Conservation (phyloP, 2,113 vertebrate genomes). For the Probosciger aterrimus region DNA sequence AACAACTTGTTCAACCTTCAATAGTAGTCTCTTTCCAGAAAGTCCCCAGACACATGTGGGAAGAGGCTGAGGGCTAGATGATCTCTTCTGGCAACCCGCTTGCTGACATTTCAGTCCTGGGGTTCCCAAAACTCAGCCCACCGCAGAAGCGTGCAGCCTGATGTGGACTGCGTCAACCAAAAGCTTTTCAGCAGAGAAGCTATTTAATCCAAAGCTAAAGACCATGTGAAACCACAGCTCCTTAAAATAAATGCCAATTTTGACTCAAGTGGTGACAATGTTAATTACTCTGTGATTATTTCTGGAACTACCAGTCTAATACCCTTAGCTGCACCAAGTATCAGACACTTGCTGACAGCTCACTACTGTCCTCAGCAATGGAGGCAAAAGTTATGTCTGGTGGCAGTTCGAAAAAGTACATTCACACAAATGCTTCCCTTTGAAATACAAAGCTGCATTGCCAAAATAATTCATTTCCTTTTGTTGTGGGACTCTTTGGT, state of each 20-base stretch:
- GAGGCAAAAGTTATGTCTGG: neutral
- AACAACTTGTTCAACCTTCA: neutral
- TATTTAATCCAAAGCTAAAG: neutral
- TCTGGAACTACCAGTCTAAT: neutral
- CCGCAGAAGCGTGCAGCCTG: neutral
- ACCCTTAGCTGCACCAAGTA: neutral
- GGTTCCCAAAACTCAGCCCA: neutral
- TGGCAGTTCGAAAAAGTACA: neutral
- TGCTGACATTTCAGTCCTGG: neutral
- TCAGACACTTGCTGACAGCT: neutral
- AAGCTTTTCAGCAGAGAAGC: neutral
- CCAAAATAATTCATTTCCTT: neutral
- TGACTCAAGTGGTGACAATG: neutral
- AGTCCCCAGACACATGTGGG: neutral
- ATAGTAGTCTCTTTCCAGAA: neutral
- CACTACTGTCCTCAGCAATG: neutral
- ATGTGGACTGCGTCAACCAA: neutral
- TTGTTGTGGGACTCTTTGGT: neutral
- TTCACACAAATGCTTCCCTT: neutral
- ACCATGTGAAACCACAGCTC: neutral
- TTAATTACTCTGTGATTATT: neutral
- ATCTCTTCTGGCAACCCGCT: neutral
- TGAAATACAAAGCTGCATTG: neutral
- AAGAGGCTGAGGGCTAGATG: neutral
- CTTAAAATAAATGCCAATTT: neutral